Evolutionary conservation across 2,888 invertebrate genomes (phyloP), one percentile per base, ranked within the genome.

Genomic region (Acanthococcus lagerstroemiae): DNA sequence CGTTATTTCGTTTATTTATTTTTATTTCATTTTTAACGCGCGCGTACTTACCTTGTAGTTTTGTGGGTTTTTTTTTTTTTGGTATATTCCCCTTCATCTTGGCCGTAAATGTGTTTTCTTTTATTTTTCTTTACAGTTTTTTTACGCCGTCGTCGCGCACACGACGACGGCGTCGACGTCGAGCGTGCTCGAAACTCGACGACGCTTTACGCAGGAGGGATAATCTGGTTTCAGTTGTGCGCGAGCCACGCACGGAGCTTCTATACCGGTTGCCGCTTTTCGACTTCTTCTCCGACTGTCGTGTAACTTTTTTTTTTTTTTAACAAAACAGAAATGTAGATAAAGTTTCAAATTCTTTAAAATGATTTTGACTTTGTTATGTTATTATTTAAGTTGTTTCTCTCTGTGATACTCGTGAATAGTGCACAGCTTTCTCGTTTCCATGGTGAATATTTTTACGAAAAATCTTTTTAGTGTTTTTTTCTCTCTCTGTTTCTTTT

Each of bases 361-460:
- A 66, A 69, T 69, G 69, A 66, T 67, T 61, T 63, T 69, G 66
- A 68, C 56, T 48, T 52, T 65, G 66, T 67, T 58, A 57, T 67
- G 69, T 69, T 69, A 67, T 66, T 66, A 60, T 66, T 67, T 67
- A 66, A 66, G 50, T 61, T 46, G 37, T 55, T 65, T 52, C 25
- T 61, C 30, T 50, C 22, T 17, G 30, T 54, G 26, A 25, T 55
- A 30, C 27, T 65, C 19, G 55, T 65, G 37, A 37, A 55, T 46
- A 65, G 55, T 65, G 55, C 37, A 57, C 50, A 21, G 52, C 57
- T 55, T 55, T 27, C 3, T 22, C 48, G 37, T 54, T 58, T 44
- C 30, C 21, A 65, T 58, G 65, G 57, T 57, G 48, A 55, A 30
- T 50, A 46, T 57, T 67, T 67, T 55, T 55, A n/a, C 21, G 55